Evolutionary conservation across 2,797 vertebrate species (phyloP), one percentile per base, ranked within the genome.

Genomic region (Neosilurus mollespiculum): DNA sequence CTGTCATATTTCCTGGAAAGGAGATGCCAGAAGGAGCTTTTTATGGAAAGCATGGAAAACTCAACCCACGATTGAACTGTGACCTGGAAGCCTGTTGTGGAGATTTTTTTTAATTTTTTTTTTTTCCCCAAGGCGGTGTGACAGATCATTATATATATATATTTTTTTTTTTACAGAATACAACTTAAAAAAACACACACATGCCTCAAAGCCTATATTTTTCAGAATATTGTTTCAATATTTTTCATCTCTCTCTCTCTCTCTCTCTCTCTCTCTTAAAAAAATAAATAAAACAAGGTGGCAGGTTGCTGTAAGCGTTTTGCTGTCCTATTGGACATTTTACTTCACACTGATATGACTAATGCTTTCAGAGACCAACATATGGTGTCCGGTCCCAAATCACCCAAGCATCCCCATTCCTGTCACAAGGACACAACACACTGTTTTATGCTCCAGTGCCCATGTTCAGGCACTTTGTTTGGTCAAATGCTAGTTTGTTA

Each of bases 341-440:
- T 34, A 22, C 65, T 26, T 56, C 59, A 80, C n/a, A 67, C 58
- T 20, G 22, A 67, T 73, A 30, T 61, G 59, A 73, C 37, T 77
- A 83, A 84, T 65, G 53, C 26, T 80, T 56, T 56, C 30, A 61
- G 51, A 71, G 12, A 24, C 49, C 49, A 65, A 62, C 67, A 83
- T 80, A 86, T 69, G 82, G 82, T 54, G 72, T 62, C 64, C 79
- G 70, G 71, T 81, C 71, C 79, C 80, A 49, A 80, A 81, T 9
- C 71, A 18, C 51, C 64, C n/a, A 54, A 69, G 70, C 78, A 59
- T 81, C 43, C 34, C 78, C 14, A 26, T 81, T 66, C 78, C 70
- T 81, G 64, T 81, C 70, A 81, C 71, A 75, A 54, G 65, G 24
- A 59, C 71, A 58, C 62, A 30, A 26, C 80, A 54, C 54, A n/a